Conservation (phyloP, 2,797 vertebrate genomes). For the Sebastes melanostomus region DNA sequence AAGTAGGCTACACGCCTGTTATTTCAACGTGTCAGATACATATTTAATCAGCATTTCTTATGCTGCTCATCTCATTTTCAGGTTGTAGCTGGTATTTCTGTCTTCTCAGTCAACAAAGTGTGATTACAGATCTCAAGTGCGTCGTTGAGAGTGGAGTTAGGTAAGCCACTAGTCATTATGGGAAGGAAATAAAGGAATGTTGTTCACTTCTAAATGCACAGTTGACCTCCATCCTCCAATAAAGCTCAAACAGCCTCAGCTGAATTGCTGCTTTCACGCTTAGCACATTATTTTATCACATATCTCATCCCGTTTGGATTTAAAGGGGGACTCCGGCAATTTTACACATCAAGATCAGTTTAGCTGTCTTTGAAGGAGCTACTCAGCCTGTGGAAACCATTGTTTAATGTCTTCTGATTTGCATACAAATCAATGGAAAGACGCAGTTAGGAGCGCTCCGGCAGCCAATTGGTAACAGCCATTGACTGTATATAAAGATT, state of each 20-base stretch:
- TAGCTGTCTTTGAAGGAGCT: too few species aligned
- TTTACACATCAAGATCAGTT: too few species aligned
- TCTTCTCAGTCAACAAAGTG: not conserved
- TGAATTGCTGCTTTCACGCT: not conserved
- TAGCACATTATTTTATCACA: not conserved
- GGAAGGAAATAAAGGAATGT: not conserved
- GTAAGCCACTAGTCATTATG: not conserved
- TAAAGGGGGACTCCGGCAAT: not conserved
- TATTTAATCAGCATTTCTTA: conserved; percentile 28
- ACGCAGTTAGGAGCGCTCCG: fast-evolving
- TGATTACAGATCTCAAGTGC: too few species aligned
- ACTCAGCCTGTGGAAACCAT: too few species aligned
- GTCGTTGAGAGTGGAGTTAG: too few species aligned
- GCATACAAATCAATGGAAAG: too few species aligned
- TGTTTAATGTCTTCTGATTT: too few species aligned
- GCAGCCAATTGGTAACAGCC: too few species aligned
- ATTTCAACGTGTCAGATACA: conserved; percentile 33
- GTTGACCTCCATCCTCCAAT: too few species aligned
- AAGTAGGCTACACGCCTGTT: conserved; percentile 10
- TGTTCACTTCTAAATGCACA: too few species aligned
- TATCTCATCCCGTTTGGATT: not conserved
- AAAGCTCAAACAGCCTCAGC: too few species aligned
- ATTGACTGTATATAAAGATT: too few species aligned
- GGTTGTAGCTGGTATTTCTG: not conserved
- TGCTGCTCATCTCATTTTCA: not conserved